Percentiles rank a stretch among this genome's conserved stretches.
Evolutionary conservation across 2,888 invertebrate genomes (phyloP).

Genomic region (Stenotaenia linearis): DNA sequence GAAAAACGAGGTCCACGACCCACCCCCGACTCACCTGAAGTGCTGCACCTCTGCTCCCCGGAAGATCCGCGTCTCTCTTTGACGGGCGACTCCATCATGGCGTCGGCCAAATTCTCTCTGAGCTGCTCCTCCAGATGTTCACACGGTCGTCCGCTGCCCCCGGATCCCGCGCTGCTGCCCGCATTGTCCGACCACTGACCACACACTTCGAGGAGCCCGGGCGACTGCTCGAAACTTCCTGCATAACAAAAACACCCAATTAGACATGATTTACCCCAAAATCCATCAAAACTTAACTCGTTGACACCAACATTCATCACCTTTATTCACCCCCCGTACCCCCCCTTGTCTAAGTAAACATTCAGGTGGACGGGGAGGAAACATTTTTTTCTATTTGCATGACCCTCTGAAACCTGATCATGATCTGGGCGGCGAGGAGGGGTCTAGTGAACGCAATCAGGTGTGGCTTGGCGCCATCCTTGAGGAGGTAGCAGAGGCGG

Average conservation of each 20-base stretch:
- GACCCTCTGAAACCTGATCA: slow-evolving; percentile 29
- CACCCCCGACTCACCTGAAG: background rate
- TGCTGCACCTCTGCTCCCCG: slow-evolving; percentile 7
- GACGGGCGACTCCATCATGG: slow-evolving; percentile 69
- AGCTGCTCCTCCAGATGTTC: slow-evolving; percentile 63
- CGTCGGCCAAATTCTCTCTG: slow-evolving; percentile 84
- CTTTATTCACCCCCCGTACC: background rate
- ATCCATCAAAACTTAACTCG: background rate
- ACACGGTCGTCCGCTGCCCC: slow-evolving; percentile 40
- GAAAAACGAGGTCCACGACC: background rate
- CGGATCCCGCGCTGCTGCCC: slow-evolving; percentile 38
- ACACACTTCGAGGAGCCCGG: slow-evolving; percentile 66
- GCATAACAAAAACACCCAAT: slow-evolving; percentile 36
- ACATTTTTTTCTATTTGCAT: slow-evolving; percentile 3
- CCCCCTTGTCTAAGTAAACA: background rate
- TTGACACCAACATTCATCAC: background rate
- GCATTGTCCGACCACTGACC: slow-evolving; percentile 46
- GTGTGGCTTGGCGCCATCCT: slow-evolving; percentile 26
- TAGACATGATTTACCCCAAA: slow-evolving; percentile 6
- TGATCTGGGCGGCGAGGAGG: slow-evolving; percentile 24
- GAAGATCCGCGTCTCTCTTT: slow-evolving; percentile 10
- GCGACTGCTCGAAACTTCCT: slow-evolving; percentile 89
- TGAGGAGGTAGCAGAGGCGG: slow-evolving; percentile 19
- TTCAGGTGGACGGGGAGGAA: background rate
- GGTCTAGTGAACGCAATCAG: slow-evolving; percentile 23